Base-by-base conservation (phyloP, 1,140 invertebrate genomes). In the Scylla paramamosain region DNA sequence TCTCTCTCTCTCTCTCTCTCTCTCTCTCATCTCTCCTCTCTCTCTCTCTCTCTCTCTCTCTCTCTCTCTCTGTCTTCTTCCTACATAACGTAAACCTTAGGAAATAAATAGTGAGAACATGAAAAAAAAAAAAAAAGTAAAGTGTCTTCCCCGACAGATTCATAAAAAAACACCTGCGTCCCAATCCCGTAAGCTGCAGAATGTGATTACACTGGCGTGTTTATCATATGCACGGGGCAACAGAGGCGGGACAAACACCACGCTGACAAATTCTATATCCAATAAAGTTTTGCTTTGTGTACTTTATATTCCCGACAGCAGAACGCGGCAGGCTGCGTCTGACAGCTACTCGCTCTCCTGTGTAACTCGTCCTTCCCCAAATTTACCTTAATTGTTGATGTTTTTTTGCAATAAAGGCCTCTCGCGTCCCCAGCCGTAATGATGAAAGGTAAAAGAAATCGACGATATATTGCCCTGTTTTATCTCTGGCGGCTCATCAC, bases 361-460 rank as follows among this genome's bases (percentile, higher is more conserved):
- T 77, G 8, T 77, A n/a, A n/a, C 20, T 77, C 67, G 67, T 25
- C 67, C 67, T n/a, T n/a, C n/a, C 10, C 67, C 16, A 77, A 77
- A 77, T 77, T 77, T n/a, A n/a, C 67, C 67, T 77, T 77, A 77
- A 77, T 77, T 77, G 25, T 77, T 77, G 67, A 77, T 77, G 67
- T 77, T 77, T 77, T 77, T 77, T 77, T 77, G 10, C 67, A 77
- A 77, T 77, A 77, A 77, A 77, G 67, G 67, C 67, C 67, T n/a
- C 67, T 25, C 67, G 67, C 67, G 67, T 77, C 20, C 20, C 67
- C 20, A 77, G 67, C 67, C 67, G 67, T 77, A 77, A 77, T 77
- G 67, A 77, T 77, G 67, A 77, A 77, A n/a, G 67, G 67, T n/a
- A 77, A 77, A 77, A 77, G 67, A 77, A 77, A 77, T 77, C 67